phyloP scores from a whole-genome alignment of 2,113 vertebrate species.

The Crotophaga sulcirostris region DNA sequence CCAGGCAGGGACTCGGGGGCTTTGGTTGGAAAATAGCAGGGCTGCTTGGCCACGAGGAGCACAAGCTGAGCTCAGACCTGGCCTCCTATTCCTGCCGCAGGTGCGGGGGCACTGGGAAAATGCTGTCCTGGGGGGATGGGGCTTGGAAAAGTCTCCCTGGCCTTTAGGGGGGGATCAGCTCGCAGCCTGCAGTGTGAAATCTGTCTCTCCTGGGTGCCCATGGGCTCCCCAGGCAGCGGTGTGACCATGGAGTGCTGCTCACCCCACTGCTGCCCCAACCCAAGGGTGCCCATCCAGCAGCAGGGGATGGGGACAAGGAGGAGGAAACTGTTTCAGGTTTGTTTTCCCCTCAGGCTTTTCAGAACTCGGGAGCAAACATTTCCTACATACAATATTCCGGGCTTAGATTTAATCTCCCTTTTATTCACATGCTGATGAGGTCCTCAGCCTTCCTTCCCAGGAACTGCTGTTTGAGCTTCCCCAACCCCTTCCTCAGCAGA shows the following conservation, averaged over 20 bases:
- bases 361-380: background rate
- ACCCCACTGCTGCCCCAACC: too few relatives aligned
- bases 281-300: background rate
- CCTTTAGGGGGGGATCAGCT: background rate
- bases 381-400: background rate
- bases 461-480: background rate
- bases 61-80: background rate
- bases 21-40: background rate
- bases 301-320: background rate
- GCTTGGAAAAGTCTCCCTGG: background rate
- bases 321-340: background rate
- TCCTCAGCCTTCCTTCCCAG: background rate
- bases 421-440: constrained; percentile 34
- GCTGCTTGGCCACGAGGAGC: background rate
- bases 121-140: accelerated
- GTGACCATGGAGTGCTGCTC: accelerated
- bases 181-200: background rate
- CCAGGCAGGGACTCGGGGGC: background rate
- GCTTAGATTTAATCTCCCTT: constrained; percentile 22
- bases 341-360: background rate
- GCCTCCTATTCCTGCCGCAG: background rate
- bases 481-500: background rate
- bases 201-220: background rate
- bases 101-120: background rate
- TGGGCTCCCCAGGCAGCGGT: accelerated